These are phyloP conservation scores for rat (Rattus norvegicus) DNA, from an alignment of 2,113 vertebrate genomes.

Conservation along the genomic window GRCr8 NC_086022.1:64253001-64253500, in stretches of 20 bases:
- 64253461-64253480: slow-evolving; percentile 72
- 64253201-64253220: background rate
- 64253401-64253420: slow-evolving; percentile 40
- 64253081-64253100: background rate
- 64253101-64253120: background rate
- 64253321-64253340: background rate
- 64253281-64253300: background rate
- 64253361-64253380: slow-evolving; percentile 38
- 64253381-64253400: slow-evolving; percentile 47
- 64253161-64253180: background rate
- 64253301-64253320: background rate
- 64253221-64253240: background rate
- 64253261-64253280: background rate
- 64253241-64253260: background rate
- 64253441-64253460: slow-evolving; percentile 72
- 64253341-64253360: background rate
- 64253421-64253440: slow-evolving; percentile 60
- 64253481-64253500: slow-evolving; percentile 65
- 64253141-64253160: background rate
- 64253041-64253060: background rate
- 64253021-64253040: background rate
- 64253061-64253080: background rate
- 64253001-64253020: background rate
- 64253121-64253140: background rate
- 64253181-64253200: background rate